Percentiles rank a stretch among this genome's conserved stretches.
phyloP scores from a whole-genome alignment of 2,888 invertebrate species.

The Norana najaformis region DNA sequence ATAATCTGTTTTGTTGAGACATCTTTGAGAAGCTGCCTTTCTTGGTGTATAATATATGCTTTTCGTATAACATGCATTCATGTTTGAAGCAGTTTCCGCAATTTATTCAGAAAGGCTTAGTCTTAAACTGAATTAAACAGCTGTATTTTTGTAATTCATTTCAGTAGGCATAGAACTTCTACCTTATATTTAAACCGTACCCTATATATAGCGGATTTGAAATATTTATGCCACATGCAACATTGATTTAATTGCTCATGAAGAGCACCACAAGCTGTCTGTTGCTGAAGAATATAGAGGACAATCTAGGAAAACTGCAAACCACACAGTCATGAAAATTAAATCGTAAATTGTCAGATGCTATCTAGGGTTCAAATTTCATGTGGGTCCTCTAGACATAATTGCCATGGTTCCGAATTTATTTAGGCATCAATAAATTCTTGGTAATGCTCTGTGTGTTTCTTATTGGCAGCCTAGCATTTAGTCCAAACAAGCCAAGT shows the following conservation, averaged over 20 bases:
- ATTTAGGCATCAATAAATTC: not conserved
- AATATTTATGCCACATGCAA: too few species aligned
- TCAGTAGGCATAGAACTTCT: not conserved
- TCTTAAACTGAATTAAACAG: not conserved
- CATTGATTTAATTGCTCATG: not conserved
- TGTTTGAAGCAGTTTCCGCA: not conserved
- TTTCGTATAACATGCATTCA: not conserved
- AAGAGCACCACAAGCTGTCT: not conserved
- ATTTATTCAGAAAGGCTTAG: not conserved
- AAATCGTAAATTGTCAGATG: not conserved
- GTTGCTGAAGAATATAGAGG: not conserved
- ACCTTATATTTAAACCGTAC: not conserved
- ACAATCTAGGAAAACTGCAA: too few species aligned
- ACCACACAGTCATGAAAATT: not conserved
- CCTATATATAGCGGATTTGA: too few species aligned
- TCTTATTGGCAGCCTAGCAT: not conserved
- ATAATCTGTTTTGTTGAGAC: not conserved
- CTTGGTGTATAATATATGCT: not conserved
- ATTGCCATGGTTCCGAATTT: not conserved
- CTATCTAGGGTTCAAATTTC: not conserved
- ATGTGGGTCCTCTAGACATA: not conserved
- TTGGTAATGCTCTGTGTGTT: not conserved
- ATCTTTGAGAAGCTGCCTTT: not conserved
- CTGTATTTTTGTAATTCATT: not conserved
- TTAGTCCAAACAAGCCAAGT: too few species aligned